Conservation (phyloP, 2,113 vertebrate genomes). For the Dunckerocampus dactyliophorus region DNA sequence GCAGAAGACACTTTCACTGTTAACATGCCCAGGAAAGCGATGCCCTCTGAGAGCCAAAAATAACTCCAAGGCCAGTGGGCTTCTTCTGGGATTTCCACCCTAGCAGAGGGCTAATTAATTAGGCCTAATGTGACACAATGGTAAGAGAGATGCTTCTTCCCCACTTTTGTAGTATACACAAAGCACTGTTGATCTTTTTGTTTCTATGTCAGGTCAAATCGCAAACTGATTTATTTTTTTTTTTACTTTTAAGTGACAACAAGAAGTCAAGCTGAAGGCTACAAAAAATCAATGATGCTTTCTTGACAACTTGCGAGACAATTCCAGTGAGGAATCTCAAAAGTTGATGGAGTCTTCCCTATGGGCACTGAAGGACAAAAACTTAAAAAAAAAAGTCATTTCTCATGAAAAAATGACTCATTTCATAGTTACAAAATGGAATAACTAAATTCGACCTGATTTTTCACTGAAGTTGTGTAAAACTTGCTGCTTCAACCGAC, state of each 20-base stretch:
- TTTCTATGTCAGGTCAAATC: slow-evolving; percentile 27
- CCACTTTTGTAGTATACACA: slow-evolving; percentile 4
- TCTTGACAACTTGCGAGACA: slow-evolving; percentile 6
- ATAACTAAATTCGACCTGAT: too few species aligned
- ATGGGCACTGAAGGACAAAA: background rate
- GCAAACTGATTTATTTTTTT: slow-evolving; percentile 1
- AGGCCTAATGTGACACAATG: slow-evolving; percentile 54
- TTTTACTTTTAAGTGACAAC: slow-evolving; percentile 7
- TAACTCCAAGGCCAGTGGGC: slow-evolving; percentile 59
- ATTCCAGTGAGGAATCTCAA: background rate
- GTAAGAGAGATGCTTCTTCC: slow-evolving; percentile 17
- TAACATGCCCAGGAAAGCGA: slow-evolving; percentile 23
- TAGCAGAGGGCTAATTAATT: slow-evolving; percentile 59
- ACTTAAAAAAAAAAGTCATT: background rate
- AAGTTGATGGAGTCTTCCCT: background rate
- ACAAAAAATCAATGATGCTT: slow-evolving; percentile 3
- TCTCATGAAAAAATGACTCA: background rate
- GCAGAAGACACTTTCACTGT: slow-evolving; percentile 7
- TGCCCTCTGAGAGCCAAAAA: slow-evolving; percentile 41
- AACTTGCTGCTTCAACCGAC: too few species aligned
- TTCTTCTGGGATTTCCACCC: slow-evolving; percentile 36
- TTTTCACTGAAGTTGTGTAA: too few species aligned
- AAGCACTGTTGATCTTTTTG: slow-evolving; percentile 16
- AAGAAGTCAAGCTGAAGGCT: slow-evolving; percentile 7
- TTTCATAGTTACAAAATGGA: too few species aligned